Conservation (phyloP, 2,797 vertebrate genomes). For the Enoplosus armatus region DNA sequence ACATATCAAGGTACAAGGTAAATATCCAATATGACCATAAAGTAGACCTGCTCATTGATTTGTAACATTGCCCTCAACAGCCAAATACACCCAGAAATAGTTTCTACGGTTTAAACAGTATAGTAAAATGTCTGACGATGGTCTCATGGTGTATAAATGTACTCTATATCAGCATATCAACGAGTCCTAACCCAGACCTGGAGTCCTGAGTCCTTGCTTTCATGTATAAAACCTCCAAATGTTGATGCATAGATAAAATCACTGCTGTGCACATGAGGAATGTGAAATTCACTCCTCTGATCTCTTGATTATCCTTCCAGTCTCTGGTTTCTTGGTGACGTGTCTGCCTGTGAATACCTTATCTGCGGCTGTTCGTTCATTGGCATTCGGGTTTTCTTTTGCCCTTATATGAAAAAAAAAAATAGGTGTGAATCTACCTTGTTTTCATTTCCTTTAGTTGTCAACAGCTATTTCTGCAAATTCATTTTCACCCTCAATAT, state of each 20-base stretch:
- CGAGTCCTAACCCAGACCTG: neutral
- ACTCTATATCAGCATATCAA: neutral
- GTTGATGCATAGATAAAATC: constrained; percentile 43
- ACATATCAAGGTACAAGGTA: neutral
- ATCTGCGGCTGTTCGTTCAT: neutral
- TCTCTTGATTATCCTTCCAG: constrained; percentile 31
- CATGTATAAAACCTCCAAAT: constrained; percentile 20
- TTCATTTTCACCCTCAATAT: constrained; percentile 3
- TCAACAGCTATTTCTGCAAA: neutral
- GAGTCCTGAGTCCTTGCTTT: constrained; percentile 9
- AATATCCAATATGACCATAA: neutral
- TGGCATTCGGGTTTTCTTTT: neutral
- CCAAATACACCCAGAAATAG: neutral
- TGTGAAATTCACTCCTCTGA: constrained; percentile 59
- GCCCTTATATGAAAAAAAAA: neutral
- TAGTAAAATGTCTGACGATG: neutral
- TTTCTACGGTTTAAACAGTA: neutral
- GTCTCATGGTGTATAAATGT: neutral
- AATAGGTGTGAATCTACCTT: neutral
- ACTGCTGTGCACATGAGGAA: constrained; percentile 47
- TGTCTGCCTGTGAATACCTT: neutral
- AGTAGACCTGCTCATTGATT: neutral
- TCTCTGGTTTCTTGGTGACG: neutral
- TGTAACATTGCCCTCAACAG: neutral
- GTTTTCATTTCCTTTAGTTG: neutral